These are phyloP conservation scores for Chymomyza procnemis DNA, from an alignment of 2,888 invertebrate genomes.

Conservation along the genomic window DNA sequence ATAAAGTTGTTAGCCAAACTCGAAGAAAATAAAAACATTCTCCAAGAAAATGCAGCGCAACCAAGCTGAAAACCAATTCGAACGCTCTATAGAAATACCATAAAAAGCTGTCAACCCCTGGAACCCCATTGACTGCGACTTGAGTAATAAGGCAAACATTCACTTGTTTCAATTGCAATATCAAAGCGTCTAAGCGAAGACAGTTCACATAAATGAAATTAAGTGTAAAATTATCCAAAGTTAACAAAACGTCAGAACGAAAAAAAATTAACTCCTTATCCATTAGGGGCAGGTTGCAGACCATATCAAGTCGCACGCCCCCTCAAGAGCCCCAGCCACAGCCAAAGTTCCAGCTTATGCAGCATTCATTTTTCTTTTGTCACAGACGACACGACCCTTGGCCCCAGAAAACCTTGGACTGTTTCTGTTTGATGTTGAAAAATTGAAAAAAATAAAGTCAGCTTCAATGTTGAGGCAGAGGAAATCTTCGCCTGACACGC, in stretches of 20 bases:
- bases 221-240: constrained; percentile 65
- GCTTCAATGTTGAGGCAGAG: background rate
- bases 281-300: no score
- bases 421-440: constrained; percentile 63
- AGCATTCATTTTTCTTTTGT: constrained; percentile 67
- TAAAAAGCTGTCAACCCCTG: background rate
- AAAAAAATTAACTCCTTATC: background rate
- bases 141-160: constrained; percentile 38
- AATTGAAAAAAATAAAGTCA: constrained; percentile 70
- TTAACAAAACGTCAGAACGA: constrained; percentile 3
- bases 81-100: background rate
- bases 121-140: constrained; percentile 26
- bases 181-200: background rate
- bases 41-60: background rate
- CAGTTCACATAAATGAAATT: constrained; percentile 55
- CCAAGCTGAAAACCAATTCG: constrained; percentile 6
- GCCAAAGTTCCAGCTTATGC: constrained; percentile 49
- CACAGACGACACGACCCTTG: constrained; percentile 17
- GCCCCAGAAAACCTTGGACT: background rate
- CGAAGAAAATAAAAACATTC: constrained; percentile 14
- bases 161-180: background rate
- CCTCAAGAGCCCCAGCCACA: constrained; percentile 26
- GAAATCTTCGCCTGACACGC: constrained; percentile 53
- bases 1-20: constrained; percentile 44
- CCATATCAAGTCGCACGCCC: no score